These are phyloP conservation scores for Montipora efflorescens DNA, from an alignment of 64 coral and sea anemone species.

Conservation along the genomic window DNA sequence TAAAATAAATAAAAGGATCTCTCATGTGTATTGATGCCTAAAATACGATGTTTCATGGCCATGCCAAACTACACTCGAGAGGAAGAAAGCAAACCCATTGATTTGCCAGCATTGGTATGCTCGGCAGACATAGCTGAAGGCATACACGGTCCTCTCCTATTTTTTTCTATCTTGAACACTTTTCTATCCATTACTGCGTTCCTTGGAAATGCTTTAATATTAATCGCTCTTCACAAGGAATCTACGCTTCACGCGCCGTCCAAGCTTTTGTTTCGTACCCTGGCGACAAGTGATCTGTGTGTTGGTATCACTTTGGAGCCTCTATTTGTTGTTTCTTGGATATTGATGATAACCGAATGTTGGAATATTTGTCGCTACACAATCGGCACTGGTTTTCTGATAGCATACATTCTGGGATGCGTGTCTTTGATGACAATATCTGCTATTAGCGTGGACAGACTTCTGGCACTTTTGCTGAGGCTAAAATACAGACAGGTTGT, in stretches of 20 bases:
- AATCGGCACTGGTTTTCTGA: neutral
- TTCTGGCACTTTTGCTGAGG: neutral
- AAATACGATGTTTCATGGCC: neutral
- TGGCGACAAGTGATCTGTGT: constrained; percentile 4
- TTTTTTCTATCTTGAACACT: constrained; percentile 6
- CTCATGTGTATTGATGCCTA: too few relatives aligned
- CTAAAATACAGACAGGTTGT: constrained; percentile 15
- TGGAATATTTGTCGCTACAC: neutral
- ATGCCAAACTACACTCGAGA: neutral
- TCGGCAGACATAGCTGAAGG: neutral
- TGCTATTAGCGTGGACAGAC: constrained; percentile 24
- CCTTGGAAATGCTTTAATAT: constrained; percentile 3
- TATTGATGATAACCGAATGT: neutral
- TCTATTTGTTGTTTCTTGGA: neutral
- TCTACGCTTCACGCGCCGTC: constrained; percentile 13
- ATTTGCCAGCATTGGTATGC: neutral
- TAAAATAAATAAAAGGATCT: too few relatives aligned
- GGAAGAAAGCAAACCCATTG: neutral
- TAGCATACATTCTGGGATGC: neutral
- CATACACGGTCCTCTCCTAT: neutral
- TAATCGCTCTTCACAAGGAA: neutral
- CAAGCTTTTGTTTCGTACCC: neutral
- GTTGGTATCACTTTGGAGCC: constrained; percentile 13
- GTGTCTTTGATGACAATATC: constrained; percentile 3
- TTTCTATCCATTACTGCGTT: constrained; percentile 19